phyloP scores from a whole-genome alignment of 1,140 invertebrate species.

The Cyclina sinensis region DNA sequence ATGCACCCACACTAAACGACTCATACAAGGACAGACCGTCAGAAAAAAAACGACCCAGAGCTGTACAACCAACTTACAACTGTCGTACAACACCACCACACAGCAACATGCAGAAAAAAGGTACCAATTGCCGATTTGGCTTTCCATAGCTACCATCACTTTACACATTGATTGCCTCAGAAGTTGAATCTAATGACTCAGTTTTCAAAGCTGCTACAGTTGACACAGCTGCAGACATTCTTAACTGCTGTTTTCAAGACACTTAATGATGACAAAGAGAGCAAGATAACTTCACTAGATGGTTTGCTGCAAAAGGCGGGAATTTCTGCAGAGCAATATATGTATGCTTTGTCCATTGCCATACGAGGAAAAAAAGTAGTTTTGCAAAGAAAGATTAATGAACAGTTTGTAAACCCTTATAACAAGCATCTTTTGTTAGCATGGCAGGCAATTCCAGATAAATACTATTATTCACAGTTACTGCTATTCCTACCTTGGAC shows the following conservation, averaged over 20 bases:
- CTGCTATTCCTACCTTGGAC: too few relatives aligned
- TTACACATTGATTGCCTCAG: not conserved
- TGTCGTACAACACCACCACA: too few relatives aligned
- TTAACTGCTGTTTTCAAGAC: not conserved
- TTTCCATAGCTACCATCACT: constrained; percentile 1
- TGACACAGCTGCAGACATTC: not conserved
- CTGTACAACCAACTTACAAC: too few relatives aligned
- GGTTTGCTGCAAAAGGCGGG: not conserved
- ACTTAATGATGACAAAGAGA: not conserved
- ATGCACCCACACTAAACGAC: too few relatives aligned
- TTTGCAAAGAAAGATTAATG: not conserved
- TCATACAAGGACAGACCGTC: too few relatives aligned
- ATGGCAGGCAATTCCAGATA: constrained; percentile 6
- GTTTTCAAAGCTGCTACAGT: not conserved
- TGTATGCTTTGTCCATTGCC: not conserved
- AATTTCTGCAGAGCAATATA: not conserved
- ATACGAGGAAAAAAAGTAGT: not conserved
- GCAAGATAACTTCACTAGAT: not conserved
- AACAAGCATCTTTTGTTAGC: not conserved
- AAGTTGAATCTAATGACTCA: not conserved
- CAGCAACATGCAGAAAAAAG: not conserved
- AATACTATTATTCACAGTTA: too few relatives aligned
- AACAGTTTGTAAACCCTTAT: not conserved
- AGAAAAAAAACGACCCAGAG: too few relatives aligned
- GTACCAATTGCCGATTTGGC: constrained; percentile 21